phyloP scores from a whole-genome alignment of 2,888 invertebrate genomes.

The Leucoptera coffeella region DNA sequence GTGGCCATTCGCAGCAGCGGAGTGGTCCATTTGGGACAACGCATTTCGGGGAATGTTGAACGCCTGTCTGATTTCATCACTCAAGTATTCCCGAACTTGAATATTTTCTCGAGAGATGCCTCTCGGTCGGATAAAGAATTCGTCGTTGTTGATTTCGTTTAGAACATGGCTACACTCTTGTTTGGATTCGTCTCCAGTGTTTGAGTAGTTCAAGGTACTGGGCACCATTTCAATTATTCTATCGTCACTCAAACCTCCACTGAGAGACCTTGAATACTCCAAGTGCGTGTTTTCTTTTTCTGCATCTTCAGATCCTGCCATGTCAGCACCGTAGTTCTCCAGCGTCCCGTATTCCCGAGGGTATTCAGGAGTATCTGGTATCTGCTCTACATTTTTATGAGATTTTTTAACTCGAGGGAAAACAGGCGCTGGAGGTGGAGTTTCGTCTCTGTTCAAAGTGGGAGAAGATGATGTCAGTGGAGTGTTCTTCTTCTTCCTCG shows the following conservation, averaged over 20 bases:
- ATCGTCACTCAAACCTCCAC: too few species aligned
- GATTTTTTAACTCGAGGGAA: constrained; percentile 60
- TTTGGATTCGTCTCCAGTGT: constrained; percentile 44
- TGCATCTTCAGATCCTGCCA: constrained; percentile 11
- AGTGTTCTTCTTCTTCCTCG: constrained; percentile 30
- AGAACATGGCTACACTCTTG: constrained; percentile 56
- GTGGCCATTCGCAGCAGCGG: constrained; percentile 20
- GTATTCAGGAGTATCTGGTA: constrained; percentile 29
- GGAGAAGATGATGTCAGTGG: constrained; percentile 49
- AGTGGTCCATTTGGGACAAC: constrained; percentile 52
- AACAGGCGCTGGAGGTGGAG: constrained; percentile 56
- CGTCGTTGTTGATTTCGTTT: constrained; percentile 82
- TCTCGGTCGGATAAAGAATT: constrained; percentile 77
- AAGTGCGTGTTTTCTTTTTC: constrained; percentile 29
- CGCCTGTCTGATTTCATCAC: constrained; percentile 74
- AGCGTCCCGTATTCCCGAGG: constrained; percentile 44
- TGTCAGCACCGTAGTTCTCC: constrained; percentile 15
- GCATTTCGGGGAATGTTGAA: constrained; percentile 63
- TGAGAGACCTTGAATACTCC: too few species aligned
- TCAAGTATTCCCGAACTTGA: constrained; percentile 69
- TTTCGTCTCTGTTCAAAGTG: constrained; percentile 44
- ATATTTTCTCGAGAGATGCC: constrained; percentile 80
- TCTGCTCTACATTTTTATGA: constrained; percentile 27
- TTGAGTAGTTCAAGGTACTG: constrained; percentile 16
- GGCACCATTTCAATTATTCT: too few species aligned